Evolutionary conservation across 2,888 invertebrate genomes (phyloP), one percentile per base, ranked within the genome.

Genomic region (Heliconius hortense): DNA sequence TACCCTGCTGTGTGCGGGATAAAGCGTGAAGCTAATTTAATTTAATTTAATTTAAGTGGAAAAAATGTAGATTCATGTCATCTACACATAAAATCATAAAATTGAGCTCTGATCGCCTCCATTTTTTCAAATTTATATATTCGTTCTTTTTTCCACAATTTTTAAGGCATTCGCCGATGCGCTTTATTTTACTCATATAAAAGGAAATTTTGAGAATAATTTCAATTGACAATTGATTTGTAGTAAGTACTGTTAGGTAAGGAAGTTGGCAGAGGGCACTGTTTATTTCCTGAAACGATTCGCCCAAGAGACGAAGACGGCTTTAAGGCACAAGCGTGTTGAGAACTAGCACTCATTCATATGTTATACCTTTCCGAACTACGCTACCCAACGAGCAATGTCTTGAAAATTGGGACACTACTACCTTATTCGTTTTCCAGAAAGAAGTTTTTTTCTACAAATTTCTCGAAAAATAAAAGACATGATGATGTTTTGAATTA

Each of bases 261-360:
- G 75, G 71, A 76, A 75, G 70, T 76, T 78, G 78, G 66, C 76
- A 72, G 76, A 62, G 53, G 31, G 24, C 71, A 56, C 62, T 73
- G 73, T 63, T 62, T 73, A 73, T 77, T 73, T 70, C 75, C 70
- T 77, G 75, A 73, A 66, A 60, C 64, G 60, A 70, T 67, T 67
- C 64, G 70, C 64, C 63, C 60, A 28, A 68, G 64, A 62, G 21
- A 1, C n/a, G 53, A n/a, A 28, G 31, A 53, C 13, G 8, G 53
- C 28, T 21, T 69, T 56, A 69, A 69, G 69, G 8, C n/a, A 56
- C 13, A 31, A 56, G 53, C 69, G 69, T 31, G 31, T 53, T 69
- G n/a, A 31, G 53, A n/a, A 21, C 13, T 28, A 11, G 10, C 10
- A 10, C n/a, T 53, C 48, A 31, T 67, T 26, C 4, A 26, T 66